Base-by-base conservation (phyloP, 2,888 invertebrate species). In the Pristionchus mayeri region DNA sequence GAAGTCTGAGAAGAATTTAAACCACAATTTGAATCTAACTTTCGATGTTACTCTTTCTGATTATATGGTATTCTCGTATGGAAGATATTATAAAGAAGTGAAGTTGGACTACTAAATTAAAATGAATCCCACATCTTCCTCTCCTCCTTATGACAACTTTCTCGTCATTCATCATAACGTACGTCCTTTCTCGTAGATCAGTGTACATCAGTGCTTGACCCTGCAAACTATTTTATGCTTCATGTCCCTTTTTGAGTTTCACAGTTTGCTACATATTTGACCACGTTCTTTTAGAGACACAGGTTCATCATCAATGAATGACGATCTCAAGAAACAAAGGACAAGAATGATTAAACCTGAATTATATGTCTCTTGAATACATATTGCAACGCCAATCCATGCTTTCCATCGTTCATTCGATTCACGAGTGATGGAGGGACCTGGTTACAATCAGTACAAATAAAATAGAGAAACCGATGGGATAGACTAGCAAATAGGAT, bases 281-380 rank as follows among this genome's bases (percentile, higher is more conserved):
- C n/a, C n/a, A n/a, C n/a, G n/a, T n/a, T n/a, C n/a, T n/a, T n/a
- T n/a, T n/a, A n/a, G n/a, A n/a, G n/a, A n/a, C n/a, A n/a, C n/a
- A n/a, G n/a, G n/a, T n/a, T n/a, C n/a, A n/a, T n/a, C n/a, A n/a
- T n/a, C n/a, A n/a, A n/a, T n/a, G n/a, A n/a, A n/a, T n/a, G n/a
- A n/a, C n/a, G n/a, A n/a, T n/a, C n/a, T n/a, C n/a, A n/a, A n/a
- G n/a, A n/a, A n/a, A n/a, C n/a, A n/a, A n/a, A n/a, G n/a, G n/a
- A n/a, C n/a, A n/a, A n/a, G 4, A 21, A 57, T 57, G 6, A 37
- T 50, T 27, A n/a, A n/a, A 84, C 95, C 87, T 96, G 95, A 67
- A 97, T 95, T 88, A 97, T 94, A 94, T 98, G 98, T 86, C 97
- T 95, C 93, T 97, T 96, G 93, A 97, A 94, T 89, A 90, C 90